Base-by-base conservation (phyloP, 1,140 invertebrate genomes). In the Philaenus spumarius region DNA sequence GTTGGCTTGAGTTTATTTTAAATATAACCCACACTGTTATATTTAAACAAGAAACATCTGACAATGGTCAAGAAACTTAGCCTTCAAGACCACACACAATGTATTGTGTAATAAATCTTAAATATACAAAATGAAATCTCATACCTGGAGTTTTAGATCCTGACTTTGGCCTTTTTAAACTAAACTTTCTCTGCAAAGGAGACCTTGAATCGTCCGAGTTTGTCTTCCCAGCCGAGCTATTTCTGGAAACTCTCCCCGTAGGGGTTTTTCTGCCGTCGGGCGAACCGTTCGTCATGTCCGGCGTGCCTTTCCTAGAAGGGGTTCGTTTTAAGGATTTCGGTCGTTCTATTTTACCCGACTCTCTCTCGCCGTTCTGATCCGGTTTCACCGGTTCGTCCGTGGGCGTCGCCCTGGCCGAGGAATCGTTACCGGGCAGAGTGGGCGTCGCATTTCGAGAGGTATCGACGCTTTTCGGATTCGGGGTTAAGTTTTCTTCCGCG, bases 101-200 rank as follows among this genome's bases (percentile, higher is more conserved):
- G 19, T 43, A 30, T 34, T 30, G 19, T 14, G 24, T 24, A 24
- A 24, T 53, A 52, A 19, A 37, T 52, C 17, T 35, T 14, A n/a
- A 57, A 19, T n/a, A 50, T 23, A 30, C 0, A n/a, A 43, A 12
- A 17, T 2, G 17, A 19, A 30, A 9, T 20, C n/a, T 24, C 22
- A 22, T 48, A 46, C 53, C 53, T 55, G 58, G 52, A 0, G 52
- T 42, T 55, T 50, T 40, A 7, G 51, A 22, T 23, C 14, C 17
- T 37, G 58, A 37, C 19, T 34, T 48, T 47, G 58, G 51, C 23
- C 53, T 24, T 45, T 46, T 43, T 9, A 37, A 37, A 45, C 53
- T 50, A 39, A 17, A 4, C 2, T 30, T 60, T 24, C 51, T 55
- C 30, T 42, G 34, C 43, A 34, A 35, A 48, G 42, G 24, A n/a